Evolutionary conservation across 2,888 invertebrate genomes (phyloP).

Genomic region (Zygogramma bicolorata): DNA sequence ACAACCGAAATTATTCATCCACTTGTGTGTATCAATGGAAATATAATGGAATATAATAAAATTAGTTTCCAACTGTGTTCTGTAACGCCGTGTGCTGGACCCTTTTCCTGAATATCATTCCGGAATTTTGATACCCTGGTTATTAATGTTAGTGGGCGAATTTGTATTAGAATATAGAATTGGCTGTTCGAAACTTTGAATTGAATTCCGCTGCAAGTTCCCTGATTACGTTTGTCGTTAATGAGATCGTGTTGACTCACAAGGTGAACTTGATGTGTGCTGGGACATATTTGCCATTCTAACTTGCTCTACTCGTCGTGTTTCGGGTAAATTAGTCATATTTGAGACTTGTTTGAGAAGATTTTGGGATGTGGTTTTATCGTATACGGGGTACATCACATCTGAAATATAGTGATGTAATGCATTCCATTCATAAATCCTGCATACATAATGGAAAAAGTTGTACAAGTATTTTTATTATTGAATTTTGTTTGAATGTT

Average conservation of each 20-base stretch:
- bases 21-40: slow-evolving; percentile 31
- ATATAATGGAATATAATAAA: slow-evolving; percentile 38
- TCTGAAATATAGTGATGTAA: no score
- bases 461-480: no score
- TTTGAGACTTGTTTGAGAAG: no score
- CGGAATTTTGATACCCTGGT: slow-evolving; percentile 8
- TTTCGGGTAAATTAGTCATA: background rate
- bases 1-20: slow-evolving; percentile 30
- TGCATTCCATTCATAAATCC: no score
- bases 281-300: background rate
- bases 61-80: slow-evolving; percentile 24
- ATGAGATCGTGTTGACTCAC: slow-evolving; percentile 12
- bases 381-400: no score
- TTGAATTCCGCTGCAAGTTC: slow-evolving; percentile 13
- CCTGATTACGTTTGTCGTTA: slow-evolving; percentile 11
- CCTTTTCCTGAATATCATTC: slow-evolving; percentile 16
- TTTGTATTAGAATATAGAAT: slow-evolving; percentile 12
- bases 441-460: no score
- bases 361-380: no score
- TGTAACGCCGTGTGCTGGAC: background rate
- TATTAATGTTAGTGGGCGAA: slow-evolving; percentile 13
- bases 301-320: background rate
- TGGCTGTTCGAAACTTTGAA: slow-evolving; percentile 12
- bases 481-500: no score
- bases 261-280: background rate